These are phyloP conservation scores for Erpornis zantholeuca DNA, from an alignment of 2,113 vertebrate genomes.

Conservation along the genomic window DNA sequence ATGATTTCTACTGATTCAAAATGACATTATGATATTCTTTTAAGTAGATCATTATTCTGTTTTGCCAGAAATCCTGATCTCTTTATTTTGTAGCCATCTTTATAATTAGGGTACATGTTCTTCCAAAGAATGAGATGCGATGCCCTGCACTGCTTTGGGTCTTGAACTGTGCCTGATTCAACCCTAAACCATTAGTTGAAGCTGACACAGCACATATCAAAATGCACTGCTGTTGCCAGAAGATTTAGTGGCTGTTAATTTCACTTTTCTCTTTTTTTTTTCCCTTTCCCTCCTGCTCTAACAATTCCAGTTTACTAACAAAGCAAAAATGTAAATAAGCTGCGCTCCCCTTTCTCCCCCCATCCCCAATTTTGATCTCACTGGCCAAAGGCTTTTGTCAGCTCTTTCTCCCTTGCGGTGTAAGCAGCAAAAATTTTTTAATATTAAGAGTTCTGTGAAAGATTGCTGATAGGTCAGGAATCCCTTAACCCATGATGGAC, in stretches of 20 bases:
- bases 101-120: neutral
- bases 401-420: conserved; percentile 61
- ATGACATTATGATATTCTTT: neutral
- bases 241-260: conserved; percentile 60
- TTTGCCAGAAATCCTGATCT: conserved; percentile 6
- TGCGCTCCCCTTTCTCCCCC: conserved; percentile 12
- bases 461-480: conserved; percentile 33
- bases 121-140: neutral
- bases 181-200: conserved; percentile 4
- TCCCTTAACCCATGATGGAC: neutral
- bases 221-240: conserved; percentile 53
- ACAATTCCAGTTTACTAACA: conserved; percentile 71
- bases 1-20: neutral
- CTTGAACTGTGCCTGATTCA: conserved; percentile 31
- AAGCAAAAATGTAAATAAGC: conserved; percentile 80
- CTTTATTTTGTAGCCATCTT: neutral
- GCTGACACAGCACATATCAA: conserved; percentile 68
- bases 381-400: conserved; percentile 68
- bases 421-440: conserved; percentile 58
- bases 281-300: conserved; percentile 13
- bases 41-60: neutral
- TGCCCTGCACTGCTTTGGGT: conserved; percentile 2
- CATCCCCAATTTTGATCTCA: conserved; percentile 45
- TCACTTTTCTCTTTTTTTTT: conserved; percentile 15
- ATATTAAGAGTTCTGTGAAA: conserved; percentile 23